A percentile compares a stretch with the other conserved stretches of the same genome.
phyloP scores from a whole-genome alignment of 2,113 vertebrate genomes.

The Psettodes erumei region DNA sequence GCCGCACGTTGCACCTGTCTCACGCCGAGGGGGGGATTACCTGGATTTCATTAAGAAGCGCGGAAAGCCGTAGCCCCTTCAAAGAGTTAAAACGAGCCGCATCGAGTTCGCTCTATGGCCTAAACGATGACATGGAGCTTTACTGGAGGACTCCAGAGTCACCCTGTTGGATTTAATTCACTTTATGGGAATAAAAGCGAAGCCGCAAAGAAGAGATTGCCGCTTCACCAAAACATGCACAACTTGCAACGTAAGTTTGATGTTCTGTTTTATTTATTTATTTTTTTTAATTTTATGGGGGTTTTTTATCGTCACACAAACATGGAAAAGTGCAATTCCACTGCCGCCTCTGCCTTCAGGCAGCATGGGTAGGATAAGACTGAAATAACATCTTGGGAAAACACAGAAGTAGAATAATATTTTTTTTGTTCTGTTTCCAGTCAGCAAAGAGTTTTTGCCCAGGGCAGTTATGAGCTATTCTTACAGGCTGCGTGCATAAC shows the following conservation, averaged over 20 bases:
- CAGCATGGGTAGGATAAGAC: conserved; percentile 11
- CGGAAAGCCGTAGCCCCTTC: conserved; percentile 26
- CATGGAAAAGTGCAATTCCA: conserved; percentile 11
- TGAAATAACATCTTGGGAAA: conserved; percentile 32
- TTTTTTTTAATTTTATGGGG: not conserved
- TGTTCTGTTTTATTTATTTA: not conserved
- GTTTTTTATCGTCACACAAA: not conserved
- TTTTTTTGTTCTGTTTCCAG: conserved; percentile 32
- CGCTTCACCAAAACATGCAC: conserved; percentile 83
- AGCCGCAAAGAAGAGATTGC: conserved; percentile 6
- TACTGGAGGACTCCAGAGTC: conserved; percentile 56
- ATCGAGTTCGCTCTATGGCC: conserved; percentile 4
- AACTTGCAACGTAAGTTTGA: conserved; percentile 93
- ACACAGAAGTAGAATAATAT: conserved; percentile 58
- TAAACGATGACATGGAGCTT: conserved; percentile 68
- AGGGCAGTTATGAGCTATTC: not conserved
- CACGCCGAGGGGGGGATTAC: conserved; percentile 60
- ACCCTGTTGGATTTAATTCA: conserved; percentile 64
- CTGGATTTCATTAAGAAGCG: conserved; percentile 69
- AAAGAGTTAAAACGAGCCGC: conserved; percentile 18
- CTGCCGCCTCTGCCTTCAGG: conserved; percentile 5
- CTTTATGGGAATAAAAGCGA: conserved; percentile 45
- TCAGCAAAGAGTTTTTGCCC: conserved; percentile 32
- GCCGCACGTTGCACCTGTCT: conserved; percentile 63
- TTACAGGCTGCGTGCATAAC: conserved; percentile 8